Base-by-base conservation (phyloP, 2,888 invertebrate genomes). In the Drosophila birchii region DNA sequence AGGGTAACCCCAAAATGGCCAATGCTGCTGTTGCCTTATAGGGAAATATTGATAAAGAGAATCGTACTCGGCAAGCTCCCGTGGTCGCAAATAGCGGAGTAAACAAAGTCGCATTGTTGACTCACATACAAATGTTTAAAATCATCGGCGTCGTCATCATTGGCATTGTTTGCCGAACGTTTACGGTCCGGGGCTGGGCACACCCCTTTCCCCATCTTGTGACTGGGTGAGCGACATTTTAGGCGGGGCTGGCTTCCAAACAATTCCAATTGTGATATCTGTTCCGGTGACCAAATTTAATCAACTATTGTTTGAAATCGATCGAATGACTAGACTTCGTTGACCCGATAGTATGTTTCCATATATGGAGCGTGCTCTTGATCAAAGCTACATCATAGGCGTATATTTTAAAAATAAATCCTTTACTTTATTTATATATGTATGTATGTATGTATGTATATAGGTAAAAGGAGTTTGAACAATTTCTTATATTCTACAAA, bases 11-110 rank as follows among this genome's bases (percentile, higher is more conserved):
- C 66, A 73, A 79, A 79, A 79, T 68, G 66, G 67, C 67, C 72
- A 63, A 60, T 59, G 44, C 56, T 57, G 51, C 86, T 84, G 61
- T 84, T 84, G 59, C 83, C 83, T 78, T 84, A 79, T 78, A 84
- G 64, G 83, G 83, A 71, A 75, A 76, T 66, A 60, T 59, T 64
- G 69, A 57, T 26, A 66, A 43, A 41, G 44, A 41, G 72, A 66
- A 39, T 14, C 56, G 53, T 38, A 59, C 39, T 54, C 38, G 47
- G 67, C 20, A 38, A 56, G 20, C 60, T 39, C n/a, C 38, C 32
- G 45, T 56, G 39, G 38, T 63, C 76, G 72, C 67, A 58, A 79
- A 71, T 51, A 58, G 60, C 60, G 53, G 51, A 49, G 39, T 56
- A 57, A 76, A 64, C 63, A 76, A 61, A 60, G 53, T 34, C 38